A percentile compares a stretch with the other conserved stretches of the same genome.
Conservation (phyloP, 2,113 vertebrate species). For the Salvelinus sp. region DNA sequence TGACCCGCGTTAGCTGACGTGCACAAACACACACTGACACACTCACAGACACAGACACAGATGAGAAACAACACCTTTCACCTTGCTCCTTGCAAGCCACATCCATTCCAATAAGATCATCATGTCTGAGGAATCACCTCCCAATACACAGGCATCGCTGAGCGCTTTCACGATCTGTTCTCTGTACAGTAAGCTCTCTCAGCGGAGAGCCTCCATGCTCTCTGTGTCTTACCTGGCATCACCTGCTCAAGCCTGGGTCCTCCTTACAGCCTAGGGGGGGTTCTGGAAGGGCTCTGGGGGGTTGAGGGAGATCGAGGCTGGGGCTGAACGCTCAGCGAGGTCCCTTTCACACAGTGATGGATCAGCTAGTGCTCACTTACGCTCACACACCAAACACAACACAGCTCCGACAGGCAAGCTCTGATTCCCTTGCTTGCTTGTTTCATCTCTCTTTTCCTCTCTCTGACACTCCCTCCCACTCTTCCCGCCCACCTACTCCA, state of each 20-base stretch:
- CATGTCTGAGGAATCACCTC: constrained; percentile 10
- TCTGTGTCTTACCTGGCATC: constrained; percentile 64
- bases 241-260: constrained; percentile 46
- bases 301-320: constrained; percentile 41
- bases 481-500: constrained; percentile 65
- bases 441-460: background rate
- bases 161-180: background rate
- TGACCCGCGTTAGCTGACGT: no score
- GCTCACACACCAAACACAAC: constrained; percentile 56
- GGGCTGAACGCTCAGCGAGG: constrained; percentile 48
- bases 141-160: background rate
- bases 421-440: constrained; percentile 24
- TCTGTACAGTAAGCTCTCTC: constrained; percentile 6
- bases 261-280: constrained; percentile 26
- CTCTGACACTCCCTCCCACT: constrained; percentile 38
- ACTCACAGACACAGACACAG: constrained; percentile 1
- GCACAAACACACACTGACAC: no score
- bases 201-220: background rate
- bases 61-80: constrained; percentile 1
- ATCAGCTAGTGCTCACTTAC: constrained; percentile 53
- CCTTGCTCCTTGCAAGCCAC: background rate
- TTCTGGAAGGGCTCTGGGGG: no score
- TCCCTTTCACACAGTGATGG: constrained; percentile 44
- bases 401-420: constrained; percentile 54
- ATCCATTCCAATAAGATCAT: background rate